These are phyloP conservation scores for Bombyx mandarina DNA, from an alignment of 1,140 invertebrate species.

Conservation along the genomic window DNA sequence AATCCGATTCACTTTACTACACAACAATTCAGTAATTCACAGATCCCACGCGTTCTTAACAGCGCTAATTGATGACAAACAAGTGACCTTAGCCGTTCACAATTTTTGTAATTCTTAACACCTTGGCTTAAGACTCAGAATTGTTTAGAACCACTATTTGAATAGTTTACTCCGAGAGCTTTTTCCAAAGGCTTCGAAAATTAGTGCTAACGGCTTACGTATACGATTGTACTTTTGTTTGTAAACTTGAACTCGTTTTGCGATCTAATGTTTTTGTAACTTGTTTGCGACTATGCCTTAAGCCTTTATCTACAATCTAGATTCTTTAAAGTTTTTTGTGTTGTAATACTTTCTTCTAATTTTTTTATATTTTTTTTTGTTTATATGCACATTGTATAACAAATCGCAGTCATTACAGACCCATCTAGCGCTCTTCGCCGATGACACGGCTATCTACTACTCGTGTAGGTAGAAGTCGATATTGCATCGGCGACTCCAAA, in stretches of 20 bases:
- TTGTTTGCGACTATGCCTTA: not conserved
- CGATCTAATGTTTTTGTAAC: constrained; percentile 24
- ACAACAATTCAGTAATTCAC: constrained; percentile 15
- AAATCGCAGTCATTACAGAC: too few relatives aligned
- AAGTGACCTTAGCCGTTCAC: constrained; percentile 28
- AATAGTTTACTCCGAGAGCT: not conserved
- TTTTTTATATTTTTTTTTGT: too few relatives aligned
- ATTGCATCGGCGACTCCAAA: too few relatives aligned
- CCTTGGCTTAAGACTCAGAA: constrained; percentile 11
- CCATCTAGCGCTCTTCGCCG: too few relatives aligned
- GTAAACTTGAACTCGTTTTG: constrained; percentile 57
- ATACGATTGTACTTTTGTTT: constrained; percentile 30
- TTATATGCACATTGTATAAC: too few relatives aligned
- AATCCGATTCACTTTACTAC: constrained; percentile 4
- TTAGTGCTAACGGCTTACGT: constrained; percentile 20
- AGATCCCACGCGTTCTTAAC: constrained; percentile 26
- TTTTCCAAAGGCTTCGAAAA: not conserved
- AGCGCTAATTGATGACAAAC: constrained; percentile 34
- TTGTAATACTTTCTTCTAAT: too few relatives aligned
- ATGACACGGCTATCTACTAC: too few relatives aligned
- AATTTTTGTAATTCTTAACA: constrained; percentile 8
- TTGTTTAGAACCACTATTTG: constrained; percentile 7
- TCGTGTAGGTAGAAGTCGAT: too few relatives aligned
- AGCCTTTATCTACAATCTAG: too few relatives aligned
- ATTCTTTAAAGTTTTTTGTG: too few relatives aligned